A percentile compares a stretch with the other conserved stretches of the same genome.
phyloP scores from a whole-genome alignment of 2,113 vertebrate genomes.

The Cygnus buccinator region DNA sequence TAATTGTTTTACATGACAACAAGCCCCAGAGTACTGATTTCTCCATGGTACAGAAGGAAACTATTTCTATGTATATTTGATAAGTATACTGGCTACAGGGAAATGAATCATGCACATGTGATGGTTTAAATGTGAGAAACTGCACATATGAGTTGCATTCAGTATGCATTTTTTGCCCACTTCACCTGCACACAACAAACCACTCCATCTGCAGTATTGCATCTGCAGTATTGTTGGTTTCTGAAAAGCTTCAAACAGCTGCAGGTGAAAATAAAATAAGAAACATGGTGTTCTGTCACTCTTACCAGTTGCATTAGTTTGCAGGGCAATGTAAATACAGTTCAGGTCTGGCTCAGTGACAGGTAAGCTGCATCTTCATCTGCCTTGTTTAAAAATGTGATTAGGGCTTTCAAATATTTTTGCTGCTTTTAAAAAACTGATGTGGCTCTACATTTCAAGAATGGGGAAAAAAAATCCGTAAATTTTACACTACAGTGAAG shows the following conservation, averaged over 20 bases:
- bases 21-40: background rate
- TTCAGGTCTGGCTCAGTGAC: background rate
- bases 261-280: background rate
- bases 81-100: background rate
- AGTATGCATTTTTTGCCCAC: rapidly evolving
- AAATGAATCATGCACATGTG: background rate
- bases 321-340: background rate
- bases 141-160: background rate
- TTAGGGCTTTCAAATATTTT: background rate
- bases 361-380: background rate
- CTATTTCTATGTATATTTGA: background rate
- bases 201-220: background rate
- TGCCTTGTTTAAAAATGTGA: background rate
- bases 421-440: background rate
- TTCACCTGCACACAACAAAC: background rate
- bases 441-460: background rate
- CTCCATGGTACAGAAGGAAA: background rate
- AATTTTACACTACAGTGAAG: background rate
- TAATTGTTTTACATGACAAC: background rate
- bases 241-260: background rate
- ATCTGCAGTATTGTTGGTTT: background rate
- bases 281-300: background rate
- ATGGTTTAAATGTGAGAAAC: background rate
- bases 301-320: background rate
- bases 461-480: background rate